Percentiles rank a stretch among this genome's conserved stretches.
These are phyloP conservation scores for Pectinophora gossypiella DNA, from an alignment of 1,140 invertebrate species.

Conservation along the genomic window DNA sequence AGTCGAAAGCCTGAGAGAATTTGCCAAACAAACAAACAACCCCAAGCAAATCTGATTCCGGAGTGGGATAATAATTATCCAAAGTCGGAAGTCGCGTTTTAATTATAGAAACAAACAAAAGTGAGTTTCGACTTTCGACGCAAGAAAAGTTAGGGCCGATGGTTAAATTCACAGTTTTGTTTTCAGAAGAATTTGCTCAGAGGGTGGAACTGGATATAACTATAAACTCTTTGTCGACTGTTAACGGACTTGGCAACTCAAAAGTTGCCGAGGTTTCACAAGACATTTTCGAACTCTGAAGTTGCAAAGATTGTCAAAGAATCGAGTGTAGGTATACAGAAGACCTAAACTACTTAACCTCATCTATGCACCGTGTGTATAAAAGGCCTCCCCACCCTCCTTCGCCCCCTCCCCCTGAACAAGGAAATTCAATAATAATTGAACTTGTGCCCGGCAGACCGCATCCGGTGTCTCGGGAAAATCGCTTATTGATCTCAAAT, in stretches of 20 bases:
- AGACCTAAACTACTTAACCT: constrained; percentile 26
- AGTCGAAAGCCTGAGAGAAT: constrained; percentile 10
- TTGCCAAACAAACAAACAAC: constrained; percentile 23
- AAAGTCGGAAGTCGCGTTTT: constrained; percentile 43
- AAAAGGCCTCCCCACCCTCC: neutral
- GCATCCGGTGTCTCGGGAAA: constrained; percentile 64
- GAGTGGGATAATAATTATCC: constrained; percentile 48
- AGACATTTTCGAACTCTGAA: too few species aligned
- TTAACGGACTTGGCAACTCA: too few species aligned
- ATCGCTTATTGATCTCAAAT: constrained; percentile 61
- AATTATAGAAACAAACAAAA: constrained; percentile 59
- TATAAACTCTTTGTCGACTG: too few species aligned
- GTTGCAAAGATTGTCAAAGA: too few species aligned
- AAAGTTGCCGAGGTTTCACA: too few species aligned
- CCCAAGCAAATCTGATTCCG: constrained; percentile 36
- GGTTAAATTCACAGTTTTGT: neutral
- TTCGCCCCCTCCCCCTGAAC: constrained; percentile 27
- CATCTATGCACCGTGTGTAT: constrained; percentile 4
- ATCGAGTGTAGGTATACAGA: too few species aligned
- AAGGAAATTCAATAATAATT: constrained; percentile 68
- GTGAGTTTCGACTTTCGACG: constrained; percentile 32
- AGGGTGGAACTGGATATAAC: constrained; percentile 19
- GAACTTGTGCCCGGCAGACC: constrained; percentile 57
- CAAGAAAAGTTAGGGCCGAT: too few species aligned
- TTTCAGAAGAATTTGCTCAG: neutral